Evolutionary conservation across 2,797 vertebrate species (phyloP), one percentile per base, ranked within the genome.

Genomic region (Apodemus agrarius): DNA sequence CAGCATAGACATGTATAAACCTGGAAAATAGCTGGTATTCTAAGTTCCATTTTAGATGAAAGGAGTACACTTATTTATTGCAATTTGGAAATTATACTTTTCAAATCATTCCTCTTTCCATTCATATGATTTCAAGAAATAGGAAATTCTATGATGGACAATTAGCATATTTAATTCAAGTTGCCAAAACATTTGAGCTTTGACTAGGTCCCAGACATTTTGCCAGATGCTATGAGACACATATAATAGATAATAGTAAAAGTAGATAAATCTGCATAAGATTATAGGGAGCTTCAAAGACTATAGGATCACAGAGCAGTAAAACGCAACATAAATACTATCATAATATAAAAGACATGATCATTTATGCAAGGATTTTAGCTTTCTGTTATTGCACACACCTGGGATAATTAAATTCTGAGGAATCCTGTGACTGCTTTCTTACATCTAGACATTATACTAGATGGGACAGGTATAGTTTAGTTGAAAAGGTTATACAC

Each of bases 1-100:
- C 61, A 87, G 76, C 76, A 29, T 79, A 94, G 43, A 75, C 54
- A 84, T 69, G 13, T 65, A 81, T 49, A 85, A 43, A 78, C 22
- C 49, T 85, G 31, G 67, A 26, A 75, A 95, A 76, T 12, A 78
- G 65, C 83, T 46, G 21, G 16, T 74, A 52, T 79, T 76, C 40
- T 93, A 54, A 22, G 7, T 86, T 84, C 49, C 69, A 31, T 24
- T 94, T 52, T 84, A 89, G n/a, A 72, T 54, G 61, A 96, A 69
- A 54, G 26, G 61, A 89, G 34, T 83, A 12, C 2, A 75, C 31
- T 75, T 91, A 63, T 3, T 40, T 67, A 78, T 31, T 84, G 7
- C 17, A 74, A 7, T 72, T 91, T n/a, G n/a, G 19, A 40, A 92
- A 89, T 93, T 91, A 54, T 54, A 37, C 49, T 91, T 91, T 91